phyloP scores from a whole-genome alignment of 2,113 vertebrate genomes.

The Ondatra zibethicus region DNA sequence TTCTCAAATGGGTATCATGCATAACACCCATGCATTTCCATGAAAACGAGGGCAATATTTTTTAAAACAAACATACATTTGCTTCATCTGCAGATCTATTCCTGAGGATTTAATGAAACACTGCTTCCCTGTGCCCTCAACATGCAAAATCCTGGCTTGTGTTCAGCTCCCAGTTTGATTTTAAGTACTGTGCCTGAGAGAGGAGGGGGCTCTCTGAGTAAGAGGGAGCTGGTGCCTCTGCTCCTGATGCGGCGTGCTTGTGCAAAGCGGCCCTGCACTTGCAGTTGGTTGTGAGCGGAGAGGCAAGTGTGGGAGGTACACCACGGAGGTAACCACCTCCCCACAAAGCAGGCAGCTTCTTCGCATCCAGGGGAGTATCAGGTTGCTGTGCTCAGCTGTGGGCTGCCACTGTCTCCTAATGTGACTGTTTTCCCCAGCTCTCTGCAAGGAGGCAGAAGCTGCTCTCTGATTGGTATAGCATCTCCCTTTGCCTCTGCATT shows the following conservation, averaged over 20 bases:
- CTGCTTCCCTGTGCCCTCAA: background rate
- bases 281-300: conserved; percentile 66
- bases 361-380: conserved; percentile 56
- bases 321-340: conserved; percentile 68
- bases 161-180: conserved; percentile 58
- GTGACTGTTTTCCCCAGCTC: conserved; percentile 85
- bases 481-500: conserved; percentile 89
- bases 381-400: conserved; percentile 78
- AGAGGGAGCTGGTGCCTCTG: conserved; percentile 7
- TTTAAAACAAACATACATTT: conserved; percentile 40
- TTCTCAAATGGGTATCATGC: background rate
- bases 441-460: conserved; percentile 88
- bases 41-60: conserved; percentile 50
- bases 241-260: background rate
- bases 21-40: conserved; percentile 38
- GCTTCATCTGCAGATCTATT: conserved; percentile 75
- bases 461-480: conserved; percentile 89
- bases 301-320: conserved; percentile 72
- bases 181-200: background rate
- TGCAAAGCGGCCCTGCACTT: background rate
- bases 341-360: conserved; percentile 75
- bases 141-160: conserved; percentile 32
- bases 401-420: conserved; percentile 86
- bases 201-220: conserved; percentile 67
- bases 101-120: conserved; percentile 52